Conservation (phyloP, 2,797 vertebrate species). For the Sebastes taczanowskii region DNA sequence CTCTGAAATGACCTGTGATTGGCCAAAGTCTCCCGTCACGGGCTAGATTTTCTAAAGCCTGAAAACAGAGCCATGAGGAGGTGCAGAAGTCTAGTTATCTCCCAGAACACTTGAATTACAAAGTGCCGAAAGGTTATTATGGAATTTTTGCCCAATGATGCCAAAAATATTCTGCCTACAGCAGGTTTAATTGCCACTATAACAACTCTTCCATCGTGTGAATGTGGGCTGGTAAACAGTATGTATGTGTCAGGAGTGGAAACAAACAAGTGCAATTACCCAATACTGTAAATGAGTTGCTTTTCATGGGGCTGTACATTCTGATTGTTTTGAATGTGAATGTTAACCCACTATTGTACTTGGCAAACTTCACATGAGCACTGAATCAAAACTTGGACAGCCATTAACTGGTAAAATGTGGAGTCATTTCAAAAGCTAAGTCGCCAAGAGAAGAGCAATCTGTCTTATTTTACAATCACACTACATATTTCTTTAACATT, state of each 20-base stretch:
- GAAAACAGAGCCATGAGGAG: too few relatives aligned
- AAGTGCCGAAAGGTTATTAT: fast-evolving
- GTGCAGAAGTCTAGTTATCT: too few relatives aligned
- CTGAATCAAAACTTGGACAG: background rate
- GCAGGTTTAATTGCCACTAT: background rate
- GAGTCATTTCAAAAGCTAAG: background rate
- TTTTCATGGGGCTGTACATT: background rate
- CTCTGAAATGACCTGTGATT: too few relatives aligned
- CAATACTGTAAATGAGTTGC: background rate
- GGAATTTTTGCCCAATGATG: too few relatives aligned
- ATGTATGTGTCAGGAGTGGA: background rate
- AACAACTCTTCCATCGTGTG: background rate
- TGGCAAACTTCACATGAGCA: background rate
- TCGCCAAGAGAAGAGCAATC: background rate
- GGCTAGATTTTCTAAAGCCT: too few relatives aligned
- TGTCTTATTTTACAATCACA: background rate
- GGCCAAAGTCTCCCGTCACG: fast-evolving
- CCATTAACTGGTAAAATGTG: background rate
- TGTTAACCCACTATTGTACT: background rate
- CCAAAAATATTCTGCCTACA: too few relatives aligned
- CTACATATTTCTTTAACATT: background rate
- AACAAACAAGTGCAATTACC: background rate
- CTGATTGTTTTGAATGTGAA: background rate
- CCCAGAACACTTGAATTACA: too few relatives aligned
- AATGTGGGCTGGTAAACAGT: background rate